phyloP scores from a whole-genome alignment of 2,113 vertebrate species.

The Gymnarchus niloticus region DNA sequence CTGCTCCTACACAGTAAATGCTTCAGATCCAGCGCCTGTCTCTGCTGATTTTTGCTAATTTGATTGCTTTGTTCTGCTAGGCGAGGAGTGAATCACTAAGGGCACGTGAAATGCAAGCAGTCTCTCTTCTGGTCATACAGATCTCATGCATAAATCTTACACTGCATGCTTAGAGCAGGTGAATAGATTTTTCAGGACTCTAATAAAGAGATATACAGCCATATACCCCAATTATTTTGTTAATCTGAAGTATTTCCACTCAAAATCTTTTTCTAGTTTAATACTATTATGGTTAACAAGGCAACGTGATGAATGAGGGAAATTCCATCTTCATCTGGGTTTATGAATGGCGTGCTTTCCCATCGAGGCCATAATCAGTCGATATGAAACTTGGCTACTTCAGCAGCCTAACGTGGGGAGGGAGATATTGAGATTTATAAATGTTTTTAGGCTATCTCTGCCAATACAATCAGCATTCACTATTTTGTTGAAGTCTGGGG shows the following conservation, averaged over 20 bases:
- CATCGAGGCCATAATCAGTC: not conserved
- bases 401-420: not conserved
- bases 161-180: not conserved
- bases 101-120: not conserved
- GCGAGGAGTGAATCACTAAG: not conserved
- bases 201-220: constrained; percentile 1
- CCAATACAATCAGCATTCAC: not conserved
- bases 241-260: not conserved
- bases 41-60: constrained; percentile 18
- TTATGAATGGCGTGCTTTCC: not conserved
- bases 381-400: not conserved
- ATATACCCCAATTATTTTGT: not conserved
- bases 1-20: not conserved
- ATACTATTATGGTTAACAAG: not conserved
- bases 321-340: not conserved
- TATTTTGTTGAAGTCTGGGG: no score
- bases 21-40: not conserved
- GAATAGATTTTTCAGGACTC: not conserved
- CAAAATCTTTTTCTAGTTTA: not conserved
- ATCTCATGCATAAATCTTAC: not conserved
- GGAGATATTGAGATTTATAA: not conserved
- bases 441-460: not conserved
- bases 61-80: constrained; percentile 2
- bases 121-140: not conserved
- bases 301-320: not conserved